A percentile compares a stretch with the other conserved stretches of the same genome.
Evolutionary conservation across 2,797 vertebrate genomes (phyloP).

Genomic region (Anableps anableps): DNA sequence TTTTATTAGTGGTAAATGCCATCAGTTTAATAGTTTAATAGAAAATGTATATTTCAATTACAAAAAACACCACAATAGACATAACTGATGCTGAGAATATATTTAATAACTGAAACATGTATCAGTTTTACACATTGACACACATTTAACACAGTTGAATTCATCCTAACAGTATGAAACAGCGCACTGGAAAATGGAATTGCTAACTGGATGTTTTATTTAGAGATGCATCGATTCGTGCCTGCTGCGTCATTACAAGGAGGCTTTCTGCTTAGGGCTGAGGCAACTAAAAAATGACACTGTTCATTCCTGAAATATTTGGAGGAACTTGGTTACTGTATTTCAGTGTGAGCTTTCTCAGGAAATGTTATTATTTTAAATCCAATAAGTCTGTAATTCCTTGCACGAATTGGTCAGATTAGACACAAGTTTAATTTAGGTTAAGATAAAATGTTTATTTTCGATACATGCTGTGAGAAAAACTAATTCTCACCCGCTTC

Average conservation of each 20-base stretch:
- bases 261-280: constrained; percentile 54
- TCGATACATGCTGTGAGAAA: not conserved
- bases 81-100: constrained; percentile 36
- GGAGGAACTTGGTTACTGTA: not conserved
- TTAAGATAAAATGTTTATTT: not conserved
- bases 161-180: constrained; percentile 50
- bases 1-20: not conserved
- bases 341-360: not conserved
- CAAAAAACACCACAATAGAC: constrained; percentile 19
- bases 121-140: constrained; percentile 26
- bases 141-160: constrained; percentile 30
- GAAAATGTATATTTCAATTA: not conserved
- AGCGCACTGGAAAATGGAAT: not conserved
- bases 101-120: constrained; percentile 58
- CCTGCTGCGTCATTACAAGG: constrained; percentile 31
- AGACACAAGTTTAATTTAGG: not conserved
- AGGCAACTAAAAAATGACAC: not conserved
- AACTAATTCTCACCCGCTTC: not conserved
- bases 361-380: too few relatives aligned
- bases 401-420: not conserved
- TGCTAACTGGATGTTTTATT: not conserved
- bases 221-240: constrained; percentile 4
- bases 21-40: not conserved
- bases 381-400: too few relatives aligned
- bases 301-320: not conserved